Percentiles rank a stretch among this genome's conserved stretches.
phyloP scores from a whole-genome alignment of 2,888 invertebrate genomes.

The Clivina fossor region DNA sequence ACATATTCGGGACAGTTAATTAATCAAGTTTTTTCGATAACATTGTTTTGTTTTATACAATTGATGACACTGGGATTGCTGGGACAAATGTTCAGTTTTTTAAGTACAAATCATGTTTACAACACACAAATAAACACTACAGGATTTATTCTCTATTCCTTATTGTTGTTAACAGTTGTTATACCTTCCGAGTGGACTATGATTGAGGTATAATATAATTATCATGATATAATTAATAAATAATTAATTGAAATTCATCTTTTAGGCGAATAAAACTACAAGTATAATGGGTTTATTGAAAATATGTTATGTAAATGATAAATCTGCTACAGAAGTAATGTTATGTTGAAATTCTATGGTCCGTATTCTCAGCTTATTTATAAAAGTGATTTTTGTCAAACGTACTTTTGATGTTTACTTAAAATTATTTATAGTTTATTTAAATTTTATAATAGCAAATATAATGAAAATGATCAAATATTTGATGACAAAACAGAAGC shows the following conservation, averaged over 20 bases:
- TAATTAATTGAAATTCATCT: too few relatives aligned
- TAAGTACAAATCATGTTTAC: conserved; percentile 22
- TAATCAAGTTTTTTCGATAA: conserved; percentile 16
- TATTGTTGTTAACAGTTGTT: conserved; percentile 18
- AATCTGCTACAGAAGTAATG: conserved; percentile 6
- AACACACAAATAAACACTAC: conserved; percentile 15
- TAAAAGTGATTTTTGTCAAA: too few relatives aligned
- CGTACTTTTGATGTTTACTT: too few relatives aligned
- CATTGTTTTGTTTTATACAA: conserved; percentile 25
- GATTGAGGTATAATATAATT: conserved; percentile 24
- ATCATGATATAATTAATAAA: too few relatives aligned
- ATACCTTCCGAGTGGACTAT: conserved; percentile 24
- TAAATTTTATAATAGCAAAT: too few relatives aligned
- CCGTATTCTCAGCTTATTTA: too few relatives aligned
- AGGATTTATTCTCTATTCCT: conserved; percentile 14
- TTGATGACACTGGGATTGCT: conserved; percentile 24
- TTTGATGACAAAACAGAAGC: too few relatives aligned
- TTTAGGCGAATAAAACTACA: conserved; percentile 20
- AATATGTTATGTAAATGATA: neutral
- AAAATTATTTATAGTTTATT: too few relatives aligned
- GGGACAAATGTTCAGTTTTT: conserved; percentile 26
- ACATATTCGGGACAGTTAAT: conserved; percentile 19
- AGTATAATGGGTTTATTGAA: conserved; percentile 12
- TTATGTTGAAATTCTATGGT: neutral
- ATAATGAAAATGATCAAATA: too few relatives aligned